Base-by-base conservation (phyloP, 2,888 invertebrate species). In the Nudaria mundana region DNA sequence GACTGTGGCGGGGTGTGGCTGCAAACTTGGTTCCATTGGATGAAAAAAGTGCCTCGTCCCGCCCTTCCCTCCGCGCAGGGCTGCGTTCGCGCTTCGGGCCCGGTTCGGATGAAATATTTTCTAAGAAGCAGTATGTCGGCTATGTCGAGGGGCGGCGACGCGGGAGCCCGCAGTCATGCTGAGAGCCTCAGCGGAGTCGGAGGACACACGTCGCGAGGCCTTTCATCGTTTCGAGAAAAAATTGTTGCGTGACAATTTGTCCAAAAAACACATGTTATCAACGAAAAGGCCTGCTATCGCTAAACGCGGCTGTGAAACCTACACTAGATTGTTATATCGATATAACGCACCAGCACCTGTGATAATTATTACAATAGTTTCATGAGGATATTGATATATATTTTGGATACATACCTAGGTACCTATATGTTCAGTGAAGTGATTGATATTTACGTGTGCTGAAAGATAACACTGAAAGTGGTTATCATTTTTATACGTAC, bases 81-180 rank as follows among this genome's bases (percentile, higher is more conserved):
- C 81, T 82, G 78, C 77, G 81, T 81, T 80, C 69, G 82, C 81
- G 80, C 81, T 74, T 81, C 65, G 63, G 66, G 51, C 63, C 66
- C 63, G 66, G 55, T 64, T 57, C 66, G 66, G 54, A 73, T 73
- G 67, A 74, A 75, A 77, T 76, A 76, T 79, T 80, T 81, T 75
- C 74, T 76, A 80, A 81, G 85, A 79, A 84, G 80, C 80, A 81
- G 83, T 80, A 85, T 83, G 84, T 81, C 85, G 81, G 82, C 69
- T 72, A 74, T 68, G 56, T 61, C 76, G 76, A 83, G 85, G 86
- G 86, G 85, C 83, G 85, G 74, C 86, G 78, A 75, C 81, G 85
- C 85, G 85, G 87, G 87, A 82, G 83, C 82, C 73, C 79, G 83
- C 87, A 88, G 88, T 88, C 88, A 87, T 88, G 88, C 88, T 88